Base-by-base conservation (phyloP, 2,797 vertebrate genomes). In the Brachyrhaphis roseni region DNA sequence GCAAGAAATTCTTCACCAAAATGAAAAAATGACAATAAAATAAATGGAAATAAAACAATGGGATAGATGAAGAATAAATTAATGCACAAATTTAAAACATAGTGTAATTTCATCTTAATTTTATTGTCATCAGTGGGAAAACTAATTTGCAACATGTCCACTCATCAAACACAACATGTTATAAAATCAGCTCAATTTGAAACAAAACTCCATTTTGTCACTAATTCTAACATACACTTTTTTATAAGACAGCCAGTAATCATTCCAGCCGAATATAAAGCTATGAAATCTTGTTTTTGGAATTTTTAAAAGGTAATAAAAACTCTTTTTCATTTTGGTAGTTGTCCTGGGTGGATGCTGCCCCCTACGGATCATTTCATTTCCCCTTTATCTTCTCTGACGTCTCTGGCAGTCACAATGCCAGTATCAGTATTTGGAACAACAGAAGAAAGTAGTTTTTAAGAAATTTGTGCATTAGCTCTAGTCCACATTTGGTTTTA, bases 261-360 rank as follows among this genome's bases (percentile, higher is more conserved):
- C 26, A 45, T 26, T 68, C 18, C 8, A 41, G 20, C 11, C 7
- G 10, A 10, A 36, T 64, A 5, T 6, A 15, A 16, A 66, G 8
- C 11, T 23, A 70, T 7, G 6, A 70, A 43, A 39, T 26, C 13
- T 70, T 12, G 12, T n/a, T 41, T 41, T 68, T 41, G 20, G 0
- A 6, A n/a, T 80, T 75, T 82, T 84, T 70, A 39, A 73, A 57
- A 59, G 12, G 46, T 23, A 23, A 5, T 34, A 59, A 28, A 36
- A 66, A 51, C 76, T 78, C 12, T 64, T 53, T 72, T 36, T 55
- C 10, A 20, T 84, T 79, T 57, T 82, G 49, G 49, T 72, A 13
- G 23, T 57, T 91, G 79, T 86, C 76, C 86, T 95, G 90, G 92
- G 92, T 87, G 77, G 87, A 87, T 88, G 94, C 89, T 95, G 94